Evolutionary conservation across 2,888 invertebrate genomes (phyloP).

Genomic region (Drosophila incognita): DNA sequence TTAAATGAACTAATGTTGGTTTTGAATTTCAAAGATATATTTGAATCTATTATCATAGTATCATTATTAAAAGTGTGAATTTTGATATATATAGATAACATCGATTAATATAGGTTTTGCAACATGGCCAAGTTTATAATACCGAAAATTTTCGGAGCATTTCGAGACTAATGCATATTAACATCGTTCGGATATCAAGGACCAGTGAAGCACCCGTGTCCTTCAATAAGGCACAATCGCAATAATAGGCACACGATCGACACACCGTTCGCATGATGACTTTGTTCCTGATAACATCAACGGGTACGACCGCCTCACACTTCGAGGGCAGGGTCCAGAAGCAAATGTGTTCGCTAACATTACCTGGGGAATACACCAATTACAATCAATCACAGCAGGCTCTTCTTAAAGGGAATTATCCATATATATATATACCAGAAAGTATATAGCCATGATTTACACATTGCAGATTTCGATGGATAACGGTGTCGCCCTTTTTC

Average conservation of each 20-base stretch:
- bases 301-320: conserved; percentile 3
- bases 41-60: not conserved
- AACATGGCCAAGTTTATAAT: not conserved
- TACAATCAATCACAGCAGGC: not conserved
- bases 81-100: not conserved
- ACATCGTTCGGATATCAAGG: not conserved
- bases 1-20: not conserved
- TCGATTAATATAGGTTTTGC: not conserved
- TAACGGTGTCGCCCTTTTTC: not conserved
- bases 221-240: not conserved
- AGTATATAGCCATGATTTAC: conserved; percentile 17
- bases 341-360: not conserved
- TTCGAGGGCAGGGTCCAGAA: conserved; percentile 1
- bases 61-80: not conserved
- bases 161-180: not conserved
- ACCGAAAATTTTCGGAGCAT: not conserved
- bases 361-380: not conserved
- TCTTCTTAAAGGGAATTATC: not conserved
- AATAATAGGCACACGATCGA: conserved; percentile 1
- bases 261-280: not conserved
- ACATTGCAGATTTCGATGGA: not conserved
- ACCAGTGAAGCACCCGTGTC: not conserved
- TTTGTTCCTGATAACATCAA: not conserved
- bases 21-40: not conserved
- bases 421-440: not conserved